These are phyloP conservation scores for Trichonephila clavipes DNA, from an alignment of 1,140 invertebrate species.

Conservation along the genomic window DNA sequence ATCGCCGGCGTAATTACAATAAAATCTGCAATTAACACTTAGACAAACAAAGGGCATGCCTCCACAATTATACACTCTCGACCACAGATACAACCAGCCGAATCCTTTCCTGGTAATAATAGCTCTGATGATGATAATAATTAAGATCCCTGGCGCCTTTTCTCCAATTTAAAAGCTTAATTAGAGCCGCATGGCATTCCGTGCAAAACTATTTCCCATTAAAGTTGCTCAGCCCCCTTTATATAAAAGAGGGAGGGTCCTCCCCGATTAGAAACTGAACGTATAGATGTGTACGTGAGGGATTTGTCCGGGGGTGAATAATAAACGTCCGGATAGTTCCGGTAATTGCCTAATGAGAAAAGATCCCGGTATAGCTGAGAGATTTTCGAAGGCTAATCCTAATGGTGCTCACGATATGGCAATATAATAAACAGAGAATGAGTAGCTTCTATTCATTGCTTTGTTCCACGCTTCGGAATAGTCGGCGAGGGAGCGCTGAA, in stretches of 20 bases:
- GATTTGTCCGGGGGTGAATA: conserved; percentile 56
- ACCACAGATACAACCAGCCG: background rate
- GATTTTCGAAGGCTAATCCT: conserved; percentile 50
- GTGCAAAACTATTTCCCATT: conserved; percentile 12
- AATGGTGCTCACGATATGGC: conserved; percentile 35
- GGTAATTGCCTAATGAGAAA: conserved; percentile 48
- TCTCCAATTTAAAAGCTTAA: conserved; percentile 41
- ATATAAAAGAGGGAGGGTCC: background rate
- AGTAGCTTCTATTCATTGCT: background rate
- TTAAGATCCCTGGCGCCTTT: background rate
- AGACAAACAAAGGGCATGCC: background rate
- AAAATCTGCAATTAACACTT: conserved; percentile 24
- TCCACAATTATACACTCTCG: background rate
- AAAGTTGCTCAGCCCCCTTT: background rate
- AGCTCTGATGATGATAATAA: conserved; percentile 14
- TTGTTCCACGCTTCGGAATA: background rate
- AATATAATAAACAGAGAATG: conserved; percentile 40
- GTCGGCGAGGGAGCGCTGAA: background rate
- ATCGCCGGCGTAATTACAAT: conserved; percentile 20
- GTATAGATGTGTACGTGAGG: conserved; percentile 6
- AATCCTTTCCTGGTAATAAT: background rate
- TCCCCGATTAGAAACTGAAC: background rate
- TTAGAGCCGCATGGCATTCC: background rate
- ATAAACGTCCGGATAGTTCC: conserved; percentile 43
- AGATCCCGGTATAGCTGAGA: background rate